Percentiles rank a stretch among this genome's conserved stretches.
Evolutionary conservation across 2,113 vertebrate genomes (phyloP).

Genomic region (Perca schrenkii): DNA sequence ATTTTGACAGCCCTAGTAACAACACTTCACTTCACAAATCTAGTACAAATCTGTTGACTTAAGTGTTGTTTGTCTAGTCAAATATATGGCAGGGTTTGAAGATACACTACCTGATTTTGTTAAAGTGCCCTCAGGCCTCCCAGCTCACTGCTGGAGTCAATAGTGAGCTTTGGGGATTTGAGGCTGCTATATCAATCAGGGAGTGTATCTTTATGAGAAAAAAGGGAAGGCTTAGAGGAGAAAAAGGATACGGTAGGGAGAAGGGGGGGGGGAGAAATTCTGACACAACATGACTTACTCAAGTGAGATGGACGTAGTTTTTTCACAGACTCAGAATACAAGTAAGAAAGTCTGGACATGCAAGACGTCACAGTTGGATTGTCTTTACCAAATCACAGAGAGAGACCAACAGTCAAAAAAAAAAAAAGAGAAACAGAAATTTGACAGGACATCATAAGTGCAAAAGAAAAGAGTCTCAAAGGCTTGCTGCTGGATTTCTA

Average conservation of each 20-base stretch:
- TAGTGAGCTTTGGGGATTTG: slow-evolving; percentile 18
- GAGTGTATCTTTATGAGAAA: slow-evolving; percentile 13
- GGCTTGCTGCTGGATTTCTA: slow-evolving; percentile 42
- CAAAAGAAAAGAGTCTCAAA: slow-evolving; percentile 47
- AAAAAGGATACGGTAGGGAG: slow-evolving; percentile 8
- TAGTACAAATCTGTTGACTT: slow-evolving; percentile 34
- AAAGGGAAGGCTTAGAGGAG: slow-evolving; percentile 15
- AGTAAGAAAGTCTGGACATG: slow-evolving; percentile 85
- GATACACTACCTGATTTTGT: slow-evolving; percentile 26
- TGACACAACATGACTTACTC: slow-evolving; percentile 89
- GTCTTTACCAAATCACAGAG: slow-evolving; percentile 89
- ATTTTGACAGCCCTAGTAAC: no score
- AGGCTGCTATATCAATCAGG: slow-evolving; percentile 10
- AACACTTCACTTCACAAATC: slow-evolving; percentile 26
- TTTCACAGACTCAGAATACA: slow-evolving; percentile 92
- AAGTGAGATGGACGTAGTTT: slow-evolving; percentile 90
- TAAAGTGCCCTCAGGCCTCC: slow-evolving; percentile 7
- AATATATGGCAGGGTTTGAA: slow-evolving; percentile 23
- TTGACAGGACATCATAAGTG: slow-evolving; percentile 46
- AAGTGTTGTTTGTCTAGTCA: slow-evolving; percentile 14
- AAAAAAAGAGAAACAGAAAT: slow-evolving; percentile 84
- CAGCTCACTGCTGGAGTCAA: slow-evolving; percentile 9
- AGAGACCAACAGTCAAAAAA: slow-evolving; percentile 78
- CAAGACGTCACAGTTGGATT: slow-evolving; percentile 89
- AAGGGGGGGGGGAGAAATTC: not conserved